Conservation (phyloP, 2,888 invertebrate species). For the Mythimna albipuncta region DNA sequence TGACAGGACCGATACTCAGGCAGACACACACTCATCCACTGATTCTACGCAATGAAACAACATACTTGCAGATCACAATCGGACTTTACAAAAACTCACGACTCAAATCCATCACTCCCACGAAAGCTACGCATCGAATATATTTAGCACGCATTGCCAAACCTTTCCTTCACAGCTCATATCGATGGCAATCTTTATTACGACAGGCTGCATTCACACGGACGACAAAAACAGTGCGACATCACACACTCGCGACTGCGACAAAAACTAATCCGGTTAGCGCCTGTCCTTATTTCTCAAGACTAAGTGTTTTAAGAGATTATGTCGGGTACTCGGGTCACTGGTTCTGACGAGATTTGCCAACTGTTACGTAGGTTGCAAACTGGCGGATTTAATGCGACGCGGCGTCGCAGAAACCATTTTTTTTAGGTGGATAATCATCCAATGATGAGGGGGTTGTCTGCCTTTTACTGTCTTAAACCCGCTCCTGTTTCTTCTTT, state of each 20-base stretch:
- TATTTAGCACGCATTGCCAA: constrained; percentile 46
- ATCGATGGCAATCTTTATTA: constrained; percentile 54
- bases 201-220: constrained; percentile 65
- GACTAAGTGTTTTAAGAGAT: constrained; percentile 37
- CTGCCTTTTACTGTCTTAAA: too few species aligned
- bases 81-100: constrained; percentile 8
- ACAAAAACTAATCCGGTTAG: constrained; percentile 61
- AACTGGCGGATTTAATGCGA: not conserved
- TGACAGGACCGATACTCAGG: too few species aligned
- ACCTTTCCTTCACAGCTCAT: constrained; percentile 44
- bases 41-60: constrained; percentile 3
- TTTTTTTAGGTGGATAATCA: too few species aligned
- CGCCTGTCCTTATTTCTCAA: constrained; percentile 58
- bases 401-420: too few species aligned
- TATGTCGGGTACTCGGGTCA: constrained; percentile 14
- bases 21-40: not conserved
- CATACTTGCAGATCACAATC: constrained; percentile 1
- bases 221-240: constrained; percentile 60
- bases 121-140: constrained; percentile 30
- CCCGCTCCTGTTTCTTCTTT: too few species aligned
- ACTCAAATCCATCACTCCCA: constrained; percentile 26
- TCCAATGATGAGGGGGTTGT: too few species aligned
- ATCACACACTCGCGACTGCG: constrained; percentile 37
- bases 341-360: constrained; percentile 15
- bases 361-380: constrained; percentile 15